phyloP scores from a whole-genome alignment of 1,140 invertebrate genomes.

The Drosophila nasuta region DNA sequence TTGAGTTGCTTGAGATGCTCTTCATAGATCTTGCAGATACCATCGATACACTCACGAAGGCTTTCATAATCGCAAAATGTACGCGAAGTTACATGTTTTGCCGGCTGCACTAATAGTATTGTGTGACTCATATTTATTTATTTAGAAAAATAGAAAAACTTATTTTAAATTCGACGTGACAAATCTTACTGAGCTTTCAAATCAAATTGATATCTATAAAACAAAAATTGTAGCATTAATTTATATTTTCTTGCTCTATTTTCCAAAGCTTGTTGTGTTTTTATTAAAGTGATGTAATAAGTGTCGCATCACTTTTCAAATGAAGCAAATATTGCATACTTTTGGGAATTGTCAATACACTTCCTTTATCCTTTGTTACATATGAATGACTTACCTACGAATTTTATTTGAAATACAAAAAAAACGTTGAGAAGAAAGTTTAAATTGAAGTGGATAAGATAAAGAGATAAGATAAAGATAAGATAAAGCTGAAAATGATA shows the following conservation, averaged over 20 bases:
- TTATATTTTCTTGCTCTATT: not conserved
- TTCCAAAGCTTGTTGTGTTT: not conserved
- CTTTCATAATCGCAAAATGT: constrained; percentile 99
- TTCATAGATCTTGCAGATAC: constrained; percentile 97
- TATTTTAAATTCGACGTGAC: not conserved
- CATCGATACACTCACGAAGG: constrained; percentile 98
- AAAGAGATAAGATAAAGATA: too few species aligned
- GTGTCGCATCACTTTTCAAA: not conserved
- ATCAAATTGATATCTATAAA: too few species aligned
- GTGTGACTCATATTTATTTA: constrained; percentile 91
- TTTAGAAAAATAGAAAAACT: not conserved
- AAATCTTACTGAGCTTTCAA: too few species aligned
- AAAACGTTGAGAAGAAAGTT: too few species aligned
- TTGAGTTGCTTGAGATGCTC: constrained; percentile 97
- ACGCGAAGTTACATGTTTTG: constrained; percentile 94
- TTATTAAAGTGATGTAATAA: not conserved
- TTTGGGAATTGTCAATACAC: not conserved
- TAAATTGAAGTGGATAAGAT: too few species aligned
- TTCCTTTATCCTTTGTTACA: not conserved
- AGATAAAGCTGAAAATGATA: too few species aligned
- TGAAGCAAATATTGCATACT: not conserved
- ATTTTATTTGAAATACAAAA: too few species aligned
- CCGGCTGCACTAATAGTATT: constrained; percentile 96
- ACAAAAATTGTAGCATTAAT: too few species aligned
- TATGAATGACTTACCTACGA: too few species aligned